Evolutionary conservation across 1,140 invertebrate species (phyloP), one percentile per base, ranked within the genome.

Genomic region (Halotydeus destructor): DNA sequence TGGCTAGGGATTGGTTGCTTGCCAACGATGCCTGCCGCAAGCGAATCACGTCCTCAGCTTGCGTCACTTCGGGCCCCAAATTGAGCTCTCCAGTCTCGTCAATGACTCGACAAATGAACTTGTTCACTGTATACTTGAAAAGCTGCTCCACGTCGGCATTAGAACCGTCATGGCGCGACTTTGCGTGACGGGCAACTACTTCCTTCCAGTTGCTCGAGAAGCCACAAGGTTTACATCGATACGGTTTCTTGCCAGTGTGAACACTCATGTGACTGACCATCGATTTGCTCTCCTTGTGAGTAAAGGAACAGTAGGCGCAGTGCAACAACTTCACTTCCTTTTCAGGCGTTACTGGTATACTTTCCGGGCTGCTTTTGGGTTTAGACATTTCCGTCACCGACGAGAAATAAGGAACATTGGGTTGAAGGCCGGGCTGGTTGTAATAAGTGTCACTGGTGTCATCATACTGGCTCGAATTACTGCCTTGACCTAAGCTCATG

Each of bases 171-270:
- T 53, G 50, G 9, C 27, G 14, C 16, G 35, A 33, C 14, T 35
- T 41, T 21, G 43, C 35, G 34, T 52, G 51, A 4, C 45, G 22
- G 2, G 44, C 72, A 60, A 77, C 75, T 50, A 76, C 74, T 67
- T 77, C 73, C 65, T 74, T 75, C 74, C 74, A 77, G 61, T 76
- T 76, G 43, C 73, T 75, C 52, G 74, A 60, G 60, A 76, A 72
- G 57, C 74, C 70, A 61, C 74, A 77, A 57, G 74, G 71, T 50
- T 72, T 71, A 61, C 74, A 77, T 50, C 71, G 67, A 60, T 74
- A 76, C 28, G 72, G 45, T 23, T 46, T 52, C 18, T 41, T 37
- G 21, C 45, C 48, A 12, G 45, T 43, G 38, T 53, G 52, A 32
- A 43, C 21, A 8, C 33, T 36, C 22, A 53, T 22, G 35, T 78